These are phyloP conservation scores for Sternotherus odoratus DNA, from an alignment of 2,797 vertebrate genomes.

Conservation along the genomic window DNA sequence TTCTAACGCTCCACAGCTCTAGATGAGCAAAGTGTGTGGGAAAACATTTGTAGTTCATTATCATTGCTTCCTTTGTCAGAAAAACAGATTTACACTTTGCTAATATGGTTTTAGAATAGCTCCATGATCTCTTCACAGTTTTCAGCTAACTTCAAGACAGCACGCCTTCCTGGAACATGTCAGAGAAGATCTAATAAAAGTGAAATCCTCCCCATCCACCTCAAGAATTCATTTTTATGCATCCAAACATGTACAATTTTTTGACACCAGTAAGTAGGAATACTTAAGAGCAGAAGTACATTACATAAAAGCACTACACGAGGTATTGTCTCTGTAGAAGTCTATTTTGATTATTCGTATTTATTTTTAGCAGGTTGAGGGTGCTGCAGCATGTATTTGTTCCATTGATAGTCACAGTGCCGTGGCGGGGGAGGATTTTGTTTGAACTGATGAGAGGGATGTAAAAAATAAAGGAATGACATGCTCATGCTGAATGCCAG, in stretches of 20 bases:
- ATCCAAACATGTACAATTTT: not conserved
- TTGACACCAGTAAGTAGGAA: not conserved
- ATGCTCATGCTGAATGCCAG: not conserved
- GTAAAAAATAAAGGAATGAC: conserved; percentile 4
- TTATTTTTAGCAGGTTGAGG: not conserved
- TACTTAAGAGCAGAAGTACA: not conserved
- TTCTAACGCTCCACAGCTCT: not conserved
- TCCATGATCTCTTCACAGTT: not conserved
- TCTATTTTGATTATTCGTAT: not conserved
- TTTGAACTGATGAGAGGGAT: not conserved
- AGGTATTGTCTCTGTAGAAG: not conserved
- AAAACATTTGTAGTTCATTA: not conserved
- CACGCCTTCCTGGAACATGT: not conserved
- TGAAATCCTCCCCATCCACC: not conserved
- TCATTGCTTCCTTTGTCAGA: not conserved
- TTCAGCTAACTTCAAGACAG: not conserved
- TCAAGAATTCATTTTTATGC: not conserved
- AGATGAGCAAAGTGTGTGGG: not conserved
- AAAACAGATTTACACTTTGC: conserved; percentile 11
- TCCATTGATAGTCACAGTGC: not conserved
- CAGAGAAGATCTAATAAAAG: not conserved
- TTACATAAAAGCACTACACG: not conserved
- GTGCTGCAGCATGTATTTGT: not conserved
- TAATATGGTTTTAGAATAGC: not conserved
- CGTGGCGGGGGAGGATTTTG: not conserved